A percentile compares a stretch with the other conserved stretches of the same genome.
phyloP scores from a whole-genome alignment of 2,113 vertebrate species.

The western clawed frog (Xenopus tropicalis) region UCB_Xtro_10.0 CM004443.2:207522501-207523000 shows the following conservation, averaged over 20 bases:
- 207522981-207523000: too few relatives aligned
- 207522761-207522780: constrained; percentile 45
- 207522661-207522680: constrained; percentile 57
- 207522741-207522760: constrained; percentile 58
- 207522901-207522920: too few relatives aligned
- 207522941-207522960: too few relatives aligned
- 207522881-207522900: too few relatives aligned
- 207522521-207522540: neutral
- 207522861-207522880: neutral
- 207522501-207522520: neutral
- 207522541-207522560: neutral
- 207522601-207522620: constrained; percentile 45
- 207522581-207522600: neutral
- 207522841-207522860: neutral
- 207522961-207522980: neutral
- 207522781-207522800: neutral
- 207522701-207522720: constrained; percentile 61
- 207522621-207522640: constrained; percentile 54
- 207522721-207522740: constrained; percentile 62
- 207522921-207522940: too few relatives aligned
- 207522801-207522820: neutral
- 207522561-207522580: neutral
- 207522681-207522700: constrained; percentile 64
- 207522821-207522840: neutral
- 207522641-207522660: constrained; percentile 67